Conservation (phyloP, 2,797 vertebrate genomes). For the Ammospiza maritima region DNA sequence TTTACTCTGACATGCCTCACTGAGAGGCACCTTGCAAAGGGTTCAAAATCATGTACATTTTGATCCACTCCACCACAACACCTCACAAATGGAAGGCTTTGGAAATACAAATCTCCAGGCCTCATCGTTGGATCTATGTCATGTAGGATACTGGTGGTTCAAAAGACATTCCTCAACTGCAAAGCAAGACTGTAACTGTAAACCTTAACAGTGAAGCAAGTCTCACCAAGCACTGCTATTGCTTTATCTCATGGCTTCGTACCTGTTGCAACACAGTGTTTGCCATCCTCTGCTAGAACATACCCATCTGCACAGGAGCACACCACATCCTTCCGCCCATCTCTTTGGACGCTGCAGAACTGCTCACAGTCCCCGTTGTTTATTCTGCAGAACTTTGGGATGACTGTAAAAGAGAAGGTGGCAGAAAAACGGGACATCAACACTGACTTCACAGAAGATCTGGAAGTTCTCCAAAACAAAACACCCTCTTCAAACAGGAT, state of each 20-base stretch:
- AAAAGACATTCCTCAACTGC: too few species aligned
- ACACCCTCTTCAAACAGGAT: not conserved
- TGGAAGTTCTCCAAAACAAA: not conserved
- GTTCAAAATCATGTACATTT: not conserved
- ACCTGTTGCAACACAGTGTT: slow-evolving; percentile 71
- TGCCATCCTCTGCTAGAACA: slow-evolving; percentile 76
- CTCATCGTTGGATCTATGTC: too few species aligned
- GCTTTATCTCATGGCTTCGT: too few species aligned
- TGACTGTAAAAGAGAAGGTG: slow-evolving; percentile 69
- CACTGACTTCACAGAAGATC: not conserved
- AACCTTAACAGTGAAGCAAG: too few species aligned
- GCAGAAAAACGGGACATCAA: not conserved
- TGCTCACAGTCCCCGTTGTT: slow-evolving; percentile 81
- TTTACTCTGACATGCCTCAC: not conserved
- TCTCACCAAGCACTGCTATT: too few species aligned
- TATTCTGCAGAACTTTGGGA: slow-evolving; percentile 84
- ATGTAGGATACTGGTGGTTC: too few species aligned
- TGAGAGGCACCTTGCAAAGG: not conserved
- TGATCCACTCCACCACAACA: not conserved
- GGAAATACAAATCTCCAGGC: too few species aligned
- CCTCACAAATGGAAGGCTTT: slow-evolving; percentile 21
- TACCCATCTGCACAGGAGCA: slow-evolving; percentile 73
- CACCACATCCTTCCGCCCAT: too few species aligned
- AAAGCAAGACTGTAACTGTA: too few species aligned
- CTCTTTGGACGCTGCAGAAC: too few species aligned